Evolutionary conservation across 2,797 vertebrate species (phyloP), one percentile per base, ranked within the genome.

Genomic region (Lithobates sylvaticus): DNA sequence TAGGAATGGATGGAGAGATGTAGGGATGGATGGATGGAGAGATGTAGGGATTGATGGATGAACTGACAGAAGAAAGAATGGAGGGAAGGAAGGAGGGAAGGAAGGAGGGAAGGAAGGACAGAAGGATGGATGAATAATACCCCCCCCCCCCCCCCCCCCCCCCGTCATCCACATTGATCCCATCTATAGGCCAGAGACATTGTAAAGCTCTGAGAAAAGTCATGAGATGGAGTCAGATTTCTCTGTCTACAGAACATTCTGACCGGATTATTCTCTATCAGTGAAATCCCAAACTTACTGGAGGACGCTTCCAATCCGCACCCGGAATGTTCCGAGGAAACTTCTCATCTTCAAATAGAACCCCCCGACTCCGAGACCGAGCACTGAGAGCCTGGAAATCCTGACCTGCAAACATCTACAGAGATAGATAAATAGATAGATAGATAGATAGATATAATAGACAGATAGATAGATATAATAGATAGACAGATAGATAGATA

Each of bases 271-370:
- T 13, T 27, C 34, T 27, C 9, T 32, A 29, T 44, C 50, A 9
- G 18, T 7, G 16, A 71, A 4, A 39, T 29, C 26, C 61, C 61
- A 70, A 0, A 86, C 85, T 58, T 34, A 95, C 94, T 93, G 94
- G 95, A 9, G 94, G 95, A 88, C 95, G 89, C 78, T 91, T 90
- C 96, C 96, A 96, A 71, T 91, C 91, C 27, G 94, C 92, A 1
- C 81, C 91, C 18, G 94, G 93, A 87, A 92, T 91, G 32, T 93
- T 93, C 8, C 93, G 89, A 15, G 85, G 72, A 47, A 96, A 96
- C 2, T 64, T 61, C 1, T 93, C 87, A 78, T 96, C 95, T n/a
- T 50, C 90, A 81, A 96, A 96, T 72, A 94, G 88, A 68, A 85
- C 6, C 0, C 89, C 85, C 2, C 90, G 89, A 85, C 91, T 89